Base-by-base conservation (phyloP, 2,888 invertebrate species). In the Leptopilina myrica region DNA sequence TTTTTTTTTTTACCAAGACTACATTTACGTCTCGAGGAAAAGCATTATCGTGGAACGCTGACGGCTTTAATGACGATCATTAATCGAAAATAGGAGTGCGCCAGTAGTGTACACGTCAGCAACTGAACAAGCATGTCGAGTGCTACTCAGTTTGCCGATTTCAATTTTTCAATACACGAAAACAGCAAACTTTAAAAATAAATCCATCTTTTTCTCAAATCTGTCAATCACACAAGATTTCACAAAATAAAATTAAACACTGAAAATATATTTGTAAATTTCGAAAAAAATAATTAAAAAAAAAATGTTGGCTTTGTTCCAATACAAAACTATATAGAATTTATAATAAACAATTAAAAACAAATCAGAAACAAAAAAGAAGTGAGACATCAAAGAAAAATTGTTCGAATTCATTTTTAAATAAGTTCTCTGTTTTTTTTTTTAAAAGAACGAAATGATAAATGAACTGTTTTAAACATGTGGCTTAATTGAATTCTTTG, bases 51-150 rank as follows among this genome's bases (percentile, higher is more conserved):
- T n/a, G 20, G 14, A 49, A 49, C 49, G 14, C 49, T 53, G 56
- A 56, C 56, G 53, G 26, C 26, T 62, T 62, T 73, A 73, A 73
- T 73, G 69, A 73, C 53, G 56, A 73, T 8, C 56, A 73, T 73
- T 33, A 73, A 73, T 73, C 69, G 33, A 73, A 73, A 73, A 73
- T 73, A 73, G 69, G 53, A 73, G 69, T 7, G 6, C n/a, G 33
- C 33, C 33, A 7, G 9, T 73, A 7, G 9, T 73, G 33, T 33
- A 3, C 33, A 73, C 69, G 69, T 73, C 69, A 73, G 53, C 33
- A 56, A 69, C 14, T 40, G 26, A 69, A 20, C 53, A 53, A n/a
- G 3, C 6, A 53, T 69, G 56, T 33, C 33, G 69, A 56, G 69
- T 69, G 49, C 15, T 53, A 46, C 12, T 69, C 67, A 69, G 49